phyloP scores from a whole-genome alignment of 2,113 vertebrate genomes.

The Lophura nycthemera region DNA sequence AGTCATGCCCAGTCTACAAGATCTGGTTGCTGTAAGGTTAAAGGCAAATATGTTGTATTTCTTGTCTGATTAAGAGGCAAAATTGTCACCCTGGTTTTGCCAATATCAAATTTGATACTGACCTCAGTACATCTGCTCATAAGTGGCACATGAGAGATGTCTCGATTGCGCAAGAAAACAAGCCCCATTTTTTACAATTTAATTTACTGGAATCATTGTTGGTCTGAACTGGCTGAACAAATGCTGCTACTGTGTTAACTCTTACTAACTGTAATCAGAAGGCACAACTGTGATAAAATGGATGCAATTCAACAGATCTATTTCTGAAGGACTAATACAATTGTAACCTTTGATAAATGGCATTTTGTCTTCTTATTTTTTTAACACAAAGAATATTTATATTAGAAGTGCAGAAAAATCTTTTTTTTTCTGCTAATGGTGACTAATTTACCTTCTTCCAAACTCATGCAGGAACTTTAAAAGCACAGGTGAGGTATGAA shows the following conservation, averaged over 20 bases:
- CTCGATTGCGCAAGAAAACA: neutral
- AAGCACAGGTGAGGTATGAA: neutral
- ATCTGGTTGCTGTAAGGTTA: neutral
- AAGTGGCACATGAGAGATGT: neutral
- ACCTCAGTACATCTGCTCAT: neutral
- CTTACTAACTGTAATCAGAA: neutral
- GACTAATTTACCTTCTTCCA: neutral
- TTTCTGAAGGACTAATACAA: neutral
- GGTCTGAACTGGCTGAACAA: neutral
- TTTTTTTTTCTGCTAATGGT: neutral
- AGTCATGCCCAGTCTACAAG: neutral
- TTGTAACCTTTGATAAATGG: neutral
- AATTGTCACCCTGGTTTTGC: neutral
- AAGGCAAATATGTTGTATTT: neutral
- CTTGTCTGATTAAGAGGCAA: neutral
- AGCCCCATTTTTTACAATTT: neutral
- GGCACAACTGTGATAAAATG: neutral
- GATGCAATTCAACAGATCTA: neutral
- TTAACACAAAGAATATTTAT: neutral
- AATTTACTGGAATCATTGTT: neutral
- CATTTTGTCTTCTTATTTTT: neutral
- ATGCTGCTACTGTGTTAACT: neutral
- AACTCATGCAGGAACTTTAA: neutral
- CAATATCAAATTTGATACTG: neutral
- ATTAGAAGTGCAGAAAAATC: neutral